phyloP scores from a whole-genome alignment of 2,888 invertebrate genomes.

The Liposcelis brunnea region DNA sequence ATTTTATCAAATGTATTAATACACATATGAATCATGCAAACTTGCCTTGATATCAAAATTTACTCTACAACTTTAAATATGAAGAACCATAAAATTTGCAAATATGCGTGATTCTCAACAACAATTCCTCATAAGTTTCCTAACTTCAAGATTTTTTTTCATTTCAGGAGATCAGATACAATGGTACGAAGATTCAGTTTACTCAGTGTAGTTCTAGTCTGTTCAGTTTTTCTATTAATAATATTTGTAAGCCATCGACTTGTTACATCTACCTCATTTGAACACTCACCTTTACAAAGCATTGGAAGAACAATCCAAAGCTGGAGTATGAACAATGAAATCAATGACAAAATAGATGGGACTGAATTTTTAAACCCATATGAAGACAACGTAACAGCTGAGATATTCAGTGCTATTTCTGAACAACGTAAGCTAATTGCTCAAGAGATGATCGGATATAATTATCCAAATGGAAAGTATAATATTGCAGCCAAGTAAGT shows the following conservation, averaged over 20 bases:
- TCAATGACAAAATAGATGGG: neutral
- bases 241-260: conserved; percentile 4
- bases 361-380: neutral
- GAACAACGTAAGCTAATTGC: conserved; percentile 35
- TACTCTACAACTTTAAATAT: too few species aligned
- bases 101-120: too few species aligned
- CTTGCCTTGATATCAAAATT: too few species aligned
- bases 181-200: conserved; percentile 1
- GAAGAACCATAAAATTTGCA: too few species aligned
- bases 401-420: conserved; percentile 37
- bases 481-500: conserved; percentile 31
- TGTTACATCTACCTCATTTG: conserved; percentile 1
- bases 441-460: conserved; percentile 40
- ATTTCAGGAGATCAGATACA: neutral
- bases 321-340: conserved; percentile 1
- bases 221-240: conserved; percentile 4
- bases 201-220: neutral
- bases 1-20: too few species aligned
- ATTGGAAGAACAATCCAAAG: conserved; percentile 6
- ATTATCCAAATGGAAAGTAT: conserved; percentile 37
- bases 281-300: neutral
- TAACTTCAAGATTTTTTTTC: neutral
- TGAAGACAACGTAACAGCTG: conserved; percentile 16
- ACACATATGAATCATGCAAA: too few species aligned
- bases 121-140: too few species aligned